Evolutionary conservation across 53 echinoderm and acorn worm genomes (phyloP), one percentile per base, ranked within the genome.

Genomic region (Astropecten irregularis): DNA sequence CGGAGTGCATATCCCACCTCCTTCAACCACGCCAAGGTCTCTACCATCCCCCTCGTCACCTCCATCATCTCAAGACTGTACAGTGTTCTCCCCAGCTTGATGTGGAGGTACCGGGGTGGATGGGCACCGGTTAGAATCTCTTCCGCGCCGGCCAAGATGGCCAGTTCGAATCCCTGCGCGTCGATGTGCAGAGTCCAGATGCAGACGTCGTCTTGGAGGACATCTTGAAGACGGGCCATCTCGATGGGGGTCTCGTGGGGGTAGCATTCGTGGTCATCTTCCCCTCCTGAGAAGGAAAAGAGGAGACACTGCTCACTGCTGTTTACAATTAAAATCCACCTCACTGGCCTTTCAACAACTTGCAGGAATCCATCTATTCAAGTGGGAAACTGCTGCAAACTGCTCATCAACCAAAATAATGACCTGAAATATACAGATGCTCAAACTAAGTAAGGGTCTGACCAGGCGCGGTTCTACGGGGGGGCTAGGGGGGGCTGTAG

Each of bases 91-190:
- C 58, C 58, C 26, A 58, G 13, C 23, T 27, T 71, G 32, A 88
- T 72, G 20, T 82, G 73, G 27, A 83, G 69, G 31, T 63, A 88
- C 11, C 19, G 56, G 4, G 93, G 93, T n/a, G 89, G 93, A 36
- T 58, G 56, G 19, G 85, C 29, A 1, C 86, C 49, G 0, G 89
- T 74, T n/a, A 92, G 74, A 31, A 89, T 52, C 40, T 52, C 58
- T 62, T 86, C 72, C 2, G 89, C 83, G 15, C 92, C 92, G 14
- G 92, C 83, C 13, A 92, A 31, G 23, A 92, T 83, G 30, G 85
- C 92, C 9, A 89, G 79, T 64, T 92, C 92, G 50, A 88, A 92
- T 18, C 92, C 92, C 32, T 83, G 83, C 13, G 84, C 89, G 64
- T 92, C 92, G 30, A 89, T 89, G 87, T 92, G 86, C 23, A 92